A percentile compares a stretch with the other conserved stretches of the same genome.
These are phyloP conservation scores for Gerris lacustris DNA, from an alignment of 2,888 invertebrate genomes.

Conservation along the genomic window DNA sequence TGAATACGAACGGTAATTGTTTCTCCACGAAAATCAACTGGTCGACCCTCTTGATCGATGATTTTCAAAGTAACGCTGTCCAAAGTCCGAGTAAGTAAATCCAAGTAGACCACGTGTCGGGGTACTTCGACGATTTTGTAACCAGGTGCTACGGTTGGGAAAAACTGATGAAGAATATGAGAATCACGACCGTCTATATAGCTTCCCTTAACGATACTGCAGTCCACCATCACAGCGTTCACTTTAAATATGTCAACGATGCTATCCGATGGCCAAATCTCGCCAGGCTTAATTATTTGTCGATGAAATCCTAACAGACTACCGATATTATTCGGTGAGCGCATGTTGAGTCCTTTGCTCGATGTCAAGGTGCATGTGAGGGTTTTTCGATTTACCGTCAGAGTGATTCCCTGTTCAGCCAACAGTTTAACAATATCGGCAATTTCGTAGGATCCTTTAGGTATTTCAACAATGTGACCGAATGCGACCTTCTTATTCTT, in stretches of 20 bases:
- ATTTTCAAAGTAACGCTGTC: conserved; percentile 14
- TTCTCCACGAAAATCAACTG: conserved; percentile 17
- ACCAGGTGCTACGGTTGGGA: conserved; percentile 15
- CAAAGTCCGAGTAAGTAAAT: conserved; percentile 8
- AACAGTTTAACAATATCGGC: background rate
- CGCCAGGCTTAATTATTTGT: background rate
- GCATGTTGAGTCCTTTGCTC: conserved; percentile 9
- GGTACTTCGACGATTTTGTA: conserved; percentile 19
- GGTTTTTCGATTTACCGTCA: conserved; percentile 9
- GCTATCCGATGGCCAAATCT: conserved; percentile 6
- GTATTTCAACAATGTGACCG: background rate
- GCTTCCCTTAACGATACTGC: conserved; percentile 9
- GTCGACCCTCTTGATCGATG: conserved; percentile 16
- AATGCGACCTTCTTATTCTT: background rate
- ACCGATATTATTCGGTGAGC: background rate
- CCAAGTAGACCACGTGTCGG: conserved; percentile 13
- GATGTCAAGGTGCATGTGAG: conserved; percentile 10
- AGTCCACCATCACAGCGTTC: background rate
- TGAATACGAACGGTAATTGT: conserved; percentile 16
- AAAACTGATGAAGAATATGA: conserved; percentile 18
- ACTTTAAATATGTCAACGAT: conserved; percentile 15
- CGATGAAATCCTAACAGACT: conserved; percentile 5
- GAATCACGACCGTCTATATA: conserved; percentile 12
- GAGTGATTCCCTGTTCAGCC: background rate
- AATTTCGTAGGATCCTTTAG: background rate